phyloP scores from a whole-genome alignment of 2,113 vertebrate genomes.

The Apteryx owenii region DNA sequence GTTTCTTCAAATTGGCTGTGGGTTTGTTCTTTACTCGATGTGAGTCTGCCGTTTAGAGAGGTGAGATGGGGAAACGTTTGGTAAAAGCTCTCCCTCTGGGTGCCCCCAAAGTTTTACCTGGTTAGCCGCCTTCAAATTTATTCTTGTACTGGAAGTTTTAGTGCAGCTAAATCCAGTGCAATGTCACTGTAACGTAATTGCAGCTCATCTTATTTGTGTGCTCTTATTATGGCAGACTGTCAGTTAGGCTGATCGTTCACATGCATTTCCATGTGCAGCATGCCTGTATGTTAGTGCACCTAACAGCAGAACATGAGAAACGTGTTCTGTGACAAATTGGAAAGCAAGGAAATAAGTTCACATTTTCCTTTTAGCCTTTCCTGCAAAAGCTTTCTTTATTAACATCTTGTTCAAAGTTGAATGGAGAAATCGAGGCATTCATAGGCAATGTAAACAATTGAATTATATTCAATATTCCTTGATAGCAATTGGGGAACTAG shows the following conservation, averaged over 20 bases:
- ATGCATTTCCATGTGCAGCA: background rate
- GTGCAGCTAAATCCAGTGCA: background rate
- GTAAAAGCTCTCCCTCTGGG: background rate
- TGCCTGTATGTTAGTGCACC: background rate
- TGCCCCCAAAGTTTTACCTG: background rate
- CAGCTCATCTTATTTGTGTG: background rate
- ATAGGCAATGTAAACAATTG: conserved; percentile 56
- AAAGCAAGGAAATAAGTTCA: conserved; percentile 59
- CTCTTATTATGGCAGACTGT: background rate
- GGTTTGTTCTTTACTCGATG: background rate
- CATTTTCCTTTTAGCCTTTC: background rate
- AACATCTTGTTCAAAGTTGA: conserved; percentile 53
- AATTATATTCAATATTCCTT: conserved; percentile 63
- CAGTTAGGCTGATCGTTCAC: background rate
- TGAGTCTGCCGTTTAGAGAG: background rate
- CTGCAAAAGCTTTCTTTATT: conserved; percentile 28
- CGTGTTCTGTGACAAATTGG: conserved; percentile 29
- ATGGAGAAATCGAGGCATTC: conserved; percentile 63
- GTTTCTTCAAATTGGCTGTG: background rate
- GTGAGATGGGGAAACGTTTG: background rate
- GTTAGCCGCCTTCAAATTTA: background rate
- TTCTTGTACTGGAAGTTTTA: background rate
- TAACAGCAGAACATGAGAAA: background rate
- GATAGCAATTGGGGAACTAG: conserved; percentile 26
- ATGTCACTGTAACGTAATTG: accelerated